Evolutionary conservation across 2,797 vertebrate species (phyloP).

Genomic region (Sphenopsis melanotis): DNA sequence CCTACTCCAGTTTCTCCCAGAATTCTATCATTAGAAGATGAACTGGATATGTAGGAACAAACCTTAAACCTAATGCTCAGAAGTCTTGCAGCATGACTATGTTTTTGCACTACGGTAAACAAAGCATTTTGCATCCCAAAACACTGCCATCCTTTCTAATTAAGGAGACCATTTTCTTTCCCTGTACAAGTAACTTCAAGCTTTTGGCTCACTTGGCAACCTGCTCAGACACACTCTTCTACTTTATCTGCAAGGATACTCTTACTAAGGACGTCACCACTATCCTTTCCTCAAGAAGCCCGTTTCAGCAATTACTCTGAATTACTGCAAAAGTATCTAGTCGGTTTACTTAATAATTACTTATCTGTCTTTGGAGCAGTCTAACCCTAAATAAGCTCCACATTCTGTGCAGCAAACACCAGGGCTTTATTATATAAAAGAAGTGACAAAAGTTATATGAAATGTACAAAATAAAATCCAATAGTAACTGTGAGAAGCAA

Average conservation of each 20-base stretch:
- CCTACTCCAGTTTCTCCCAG: background rate
- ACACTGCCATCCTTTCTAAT: background rate
- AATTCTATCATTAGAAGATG: background rate
- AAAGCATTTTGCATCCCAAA: background rate
- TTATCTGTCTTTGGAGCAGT: background rate
- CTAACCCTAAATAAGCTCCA: background rate
- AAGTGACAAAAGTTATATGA: background rate
- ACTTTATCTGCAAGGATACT: background rate
- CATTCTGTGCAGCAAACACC: background rate
- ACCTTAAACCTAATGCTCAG: background rate
- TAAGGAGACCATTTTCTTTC: background rate
- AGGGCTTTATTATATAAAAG: background rate
- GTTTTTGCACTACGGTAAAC: background rate
- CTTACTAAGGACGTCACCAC: background rate
- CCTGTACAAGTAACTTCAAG: background rate
- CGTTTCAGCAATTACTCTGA: background rate
- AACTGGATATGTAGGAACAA: background rate
- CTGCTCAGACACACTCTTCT: background rate
- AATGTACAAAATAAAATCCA: background rate
- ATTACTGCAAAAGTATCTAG: background rate
- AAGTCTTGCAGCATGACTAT: background rate
- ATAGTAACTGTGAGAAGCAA: background rate
- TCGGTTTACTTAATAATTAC: background rate
- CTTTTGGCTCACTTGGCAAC: background rate
- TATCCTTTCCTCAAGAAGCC: background rate